Conservation (phyloP, 2,888 invertebrate genomes). For the Mythimna ferrago region DNA sequence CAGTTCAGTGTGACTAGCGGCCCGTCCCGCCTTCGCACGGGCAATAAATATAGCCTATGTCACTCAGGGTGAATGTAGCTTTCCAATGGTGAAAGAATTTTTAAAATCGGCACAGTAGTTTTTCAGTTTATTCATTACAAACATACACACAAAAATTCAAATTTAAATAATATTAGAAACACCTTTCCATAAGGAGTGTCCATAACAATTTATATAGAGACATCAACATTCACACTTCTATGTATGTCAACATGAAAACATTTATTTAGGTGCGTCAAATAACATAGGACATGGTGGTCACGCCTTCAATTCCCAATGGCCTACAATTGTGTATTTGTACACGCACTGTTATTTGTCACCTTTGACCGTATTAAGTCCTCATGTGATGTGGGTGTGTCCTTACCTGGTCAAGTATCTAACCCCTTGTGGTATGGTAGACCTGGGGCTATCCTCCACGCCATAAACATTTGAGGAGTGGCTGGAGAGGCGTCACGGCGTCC, state of each 20-base stretch:
- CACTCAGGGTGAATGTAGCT: too few species aligned
- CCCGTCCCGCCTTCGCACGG: too few species aligned
- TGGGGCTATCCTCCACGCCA: background rate
- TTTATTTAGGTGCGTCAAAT: constrained; percentile 33
- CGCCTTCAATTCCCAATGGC: constrained; percentile 42
- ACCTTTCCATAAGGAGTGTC: too few species aligned
- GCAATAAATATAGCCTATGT: too few species aligned
- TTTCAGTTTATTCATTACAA: too few species aligned
- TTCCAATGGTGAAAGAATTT: too few species aligned
- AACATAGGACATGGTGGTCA: constrained; percentile 18
- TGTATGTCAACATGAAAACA: constrained; percentile 1
- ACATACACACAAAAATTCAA: too few species aligned
- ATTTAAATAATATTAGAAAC: too few species aligned
- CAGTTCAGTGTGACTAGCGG: too few species aligned
- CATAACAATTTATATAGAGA: background rate
- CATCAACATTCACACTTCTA: background rate
- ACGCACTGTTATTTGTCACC: constrained; percentile 38
- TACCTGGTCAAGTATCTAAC: background rate
- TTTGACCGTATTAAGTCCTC: constrained; percentile 18
- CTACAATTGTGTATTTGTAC: constrained; percentile 40
- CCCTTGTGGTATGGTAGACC: background rate
- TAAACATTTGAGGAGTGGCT: too few species aligned
- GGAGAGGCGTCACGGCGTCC: too few species aligned
- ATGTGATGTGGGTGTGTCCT: constrained; percentile 10
- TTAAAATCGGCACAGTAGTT: too few species aligned